Evolutionary conservation across 2,113 vertebrate species (phyloP), one percentile per base, ranked within the genome.

Genomic region (Rhinoptilus africanus): DNA sequence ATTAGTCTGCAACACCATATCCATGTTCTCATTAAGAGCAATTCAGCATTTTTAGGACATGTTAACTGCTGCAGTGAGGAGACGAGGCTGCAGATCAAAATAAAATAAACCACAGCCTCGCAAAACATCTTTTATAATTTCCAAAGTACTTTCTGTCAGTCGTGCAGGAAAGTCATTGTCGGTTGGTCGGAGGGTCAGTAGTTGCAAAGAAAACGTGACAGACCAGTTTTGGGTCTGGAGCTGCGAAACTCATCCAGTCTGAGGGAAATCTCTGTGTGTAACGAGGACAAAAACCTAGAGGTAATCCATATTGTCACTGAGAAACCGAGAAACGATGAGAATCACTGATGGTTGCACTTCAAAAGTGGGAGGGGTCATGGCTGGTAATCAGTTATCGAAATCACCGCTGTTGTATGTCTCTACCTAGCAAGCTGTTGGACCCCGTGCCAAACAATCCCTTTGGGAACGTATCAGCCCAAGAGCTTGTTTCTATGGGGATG

Each of bases 11-110:
- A 95, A 30, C 23, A 94, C 37, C 81, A 67, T 91, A 91, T 76
- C 74, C 66, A 41, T 69, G 66, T 91, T 92, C 80, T 93, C 84
- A 75, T 95, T 95, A 95, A 93, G 81, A 91, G 48, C 89, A 89
- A 64, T 95, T 93, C 80, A 80, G 85, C 84, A 94, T 89, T 92
- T 94, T 94, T 92, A 92, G 74, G 89, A 85, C 69, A 64, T n/a
- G 32, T 95, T 95, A 92, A 92, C 88, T 96, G 91, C 90, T 80
- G 43, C 53, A 88, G 35, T 37, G 54, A 92, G 67, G 54, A 83
- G 39, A 83, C 86, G 69, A 56, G 45, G 45, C 63, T 97, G 63
- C 74, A 88, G 84, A 93, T 88, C 86, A 66, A 91, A 89, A 60
- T 73, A 59, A 91, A 92, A 76, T 73, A 95, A 87, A 91, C 45